Percentiles rank a stretch among this genome's conserved stretches.
Conservation (phyloP, 2,888 invertebrate genomes). For the Spisula solida region DNA sequence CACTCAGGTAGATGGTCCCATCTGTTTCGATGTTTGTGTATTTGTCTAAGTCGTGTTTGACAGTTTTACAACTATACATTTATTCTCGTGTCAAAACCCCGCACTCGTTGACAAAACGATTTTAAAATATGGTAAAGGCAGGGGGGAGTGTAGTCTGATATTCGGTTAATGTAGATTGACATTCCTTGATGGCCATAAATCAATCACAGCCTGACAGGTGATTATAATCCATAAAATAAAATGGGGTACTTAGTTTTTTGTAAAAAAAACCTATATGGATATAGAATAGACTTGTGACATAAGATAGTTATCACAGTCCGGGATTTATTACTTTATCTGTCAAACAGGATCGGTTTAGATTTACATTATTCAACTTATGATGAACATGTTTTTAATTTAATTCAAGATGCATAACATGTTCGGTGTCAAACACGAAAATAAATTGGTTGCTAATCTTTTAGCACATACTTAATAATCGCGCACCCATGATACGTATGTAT, state of each 20-base stretch:
- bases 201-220: slow-evolving; percentile 55
- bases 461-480: neutral
- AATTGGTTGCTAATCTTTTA: neutral
- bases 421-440: neutral
- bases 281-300: slow-evolving; percentile 1
- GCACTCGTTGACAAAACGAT: slow-evolving; percentile 44
- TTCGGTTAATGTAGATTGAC: slow-evolving; percentile 35
- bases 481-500: neutral
- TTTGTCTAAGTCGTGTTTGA: slow-evolving; percentile 29
- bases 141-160: slow-evolving; percentile 37
- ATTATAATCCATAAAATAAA: slow-evolving; percentile 27
- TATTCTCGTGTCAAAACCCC: slow-evolving; percentile 45
- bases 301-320: neutral
- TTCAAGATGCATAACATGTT: neutral
- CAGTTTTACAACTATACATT: slow-evolving; percentile 48
- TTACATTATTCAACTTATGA: neutral
- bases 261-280: neutral
- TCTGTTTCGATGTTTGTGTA: slow-evolving; percentile 39
- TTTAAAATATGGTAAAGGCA: slow-evolving; percentile 43
- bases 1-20: slow-evolving; percentile 9
- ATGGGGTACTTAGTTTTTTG: neutral
- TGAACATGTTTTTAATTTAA: neutral
- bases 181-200: slow-evolving; percentile 55
- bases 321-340: neutral
- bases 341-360: neutral